Percentiles rank a stretch among this genome's conserved stretches.
phyloP scores from a whole-genome alignment of 2,888 invertebrate species.

The Macaria notata region DNA sequence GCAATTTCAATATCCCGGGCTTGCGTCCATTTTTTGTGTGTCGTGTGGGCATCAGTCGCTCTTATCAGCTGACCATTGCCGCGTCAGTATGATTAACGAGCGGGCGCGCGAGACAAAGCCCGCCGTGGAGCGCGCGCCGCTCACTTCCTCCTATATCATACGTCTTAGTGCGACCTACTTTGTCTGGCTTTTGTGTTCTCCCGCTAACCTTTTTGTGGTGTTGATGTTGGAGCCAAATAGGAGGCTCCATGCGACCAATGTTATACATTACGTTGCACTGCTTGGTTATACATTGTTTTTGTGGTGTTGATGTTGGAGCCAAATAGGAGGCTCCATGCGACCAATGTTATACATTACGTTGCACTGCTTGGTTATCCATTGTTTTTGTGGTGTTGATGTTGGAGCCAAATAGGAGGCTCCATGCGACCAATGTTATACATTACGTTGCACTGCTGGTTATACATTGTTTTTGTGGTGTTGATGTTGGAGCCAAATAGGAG shows the following conservation, averaged over 20 bases:
- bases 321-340: background rate
- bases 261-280: too few relatives aligned
- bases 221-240: slow-evolving; percentile 9
- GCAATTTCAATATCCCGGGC: slow-evolving; percentile 24
- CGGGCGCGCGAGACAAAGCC: slow-evolving; percentile 50
- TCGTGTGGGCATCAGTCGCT: slow-evolving; percentile 36
- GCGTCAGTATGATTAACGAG: slow-evolving; percentile 60
- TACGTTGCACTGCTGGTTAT: too few relatives aligned
- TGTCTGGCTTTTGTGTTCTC: slow-evolving; percentile 46
- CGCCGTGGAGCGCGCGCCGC: slow-evolving; percentile 41
- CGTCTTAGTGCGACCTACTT: slow-evolving; percentile 47
- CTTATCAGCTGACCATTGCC: slow-evolving; percentile 55
- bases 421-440: too few relatives aligned
- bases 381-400: slow-evolving; percentile 22
- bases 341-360: too few relatives aligned
- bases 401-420: background rate
- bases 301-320: slow-evolving; percentile 14
- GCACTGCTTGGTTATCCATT: too few relatives aligned
- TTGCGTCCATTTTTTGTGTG: slow-evolving; percentile 22
- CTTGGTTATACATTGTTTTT: slow-evolving; percentile 9
- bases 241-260: too few relatives aligned
- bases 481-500: slow-evolving; percentile 6
- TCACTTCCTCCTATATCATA: slow-evolving; percentile 46
- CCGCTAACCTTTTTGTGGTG: slow-evolving; percentile 15
- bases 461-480: slow-evolving; percentile 20